Percentiles rank a stretch among this genome's conserved stretches.
These are phyloP conservation scores for Minunthozetes semirufus DNA, from an alignment of 2,888 invertebrate species.

Conservation along the genomic window DNA sequence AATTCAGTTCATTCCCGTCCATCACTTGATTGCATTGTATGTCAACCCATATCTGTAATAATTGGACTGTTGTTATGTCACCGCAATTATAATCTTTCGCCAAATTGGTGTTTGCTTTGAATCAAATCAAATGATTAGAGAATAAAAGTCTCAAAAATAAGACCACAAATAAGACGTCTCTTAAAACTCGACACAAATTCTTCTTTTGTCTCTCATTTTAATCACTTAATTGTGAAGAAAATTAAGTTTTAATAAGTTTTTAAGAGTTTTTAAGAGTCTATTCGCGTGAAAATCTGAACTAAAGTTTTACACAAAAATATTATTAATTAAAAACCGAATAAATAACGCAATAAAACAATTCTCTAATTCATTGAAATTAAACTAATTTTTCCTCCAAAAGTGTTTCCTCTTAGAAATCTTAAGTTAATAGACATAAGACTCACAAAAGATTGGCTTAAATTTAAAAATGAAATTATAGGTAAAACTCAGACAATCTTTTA, in stretches of 20 bases:
- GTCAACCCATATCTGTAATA: neutral
- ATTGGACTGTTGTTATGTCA: neutral
- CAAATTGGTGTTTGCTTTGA: neutral
- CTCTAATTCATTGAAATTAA: neutral
- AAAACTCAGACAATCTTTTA: neutral
- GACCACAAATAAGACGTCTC: neutral
- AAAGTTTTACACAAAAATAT: neutral
- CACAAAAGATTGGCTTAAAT: too few species aligned
- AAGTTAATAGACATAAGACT: too few species aligned
- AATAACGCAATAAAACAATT: neutral
- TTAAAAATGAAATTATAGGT: neutral
- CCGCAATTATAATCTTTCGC: neutral
- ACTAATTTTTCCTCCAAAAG: neutral
- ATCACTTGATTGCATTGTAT: neutral
- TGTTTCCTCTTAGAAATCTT: too few species aligned
- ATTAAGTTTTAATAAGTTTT: neutral
- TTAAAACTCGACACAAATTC: neutral
- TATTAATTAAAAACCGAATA: neutral
- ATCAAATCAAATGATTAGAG: neutral
- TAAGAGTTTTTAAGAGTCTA: neutral
- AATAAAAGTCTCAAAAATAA: neutral
- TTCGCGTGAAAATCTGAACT: neutral
- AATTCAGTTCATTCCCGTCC: neutral
- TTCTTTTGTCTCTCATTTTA: neutral
- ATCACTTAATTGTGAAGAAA: slow-evolving; percentile 3